A percentile compares a stretch with the other conserved stretches of the same genome.
These are phyloP conservation scores for Podiceps cristatus DNA, from an alignment of 2,113 vertebrate species.

Conservation along the genomic window DNA sequence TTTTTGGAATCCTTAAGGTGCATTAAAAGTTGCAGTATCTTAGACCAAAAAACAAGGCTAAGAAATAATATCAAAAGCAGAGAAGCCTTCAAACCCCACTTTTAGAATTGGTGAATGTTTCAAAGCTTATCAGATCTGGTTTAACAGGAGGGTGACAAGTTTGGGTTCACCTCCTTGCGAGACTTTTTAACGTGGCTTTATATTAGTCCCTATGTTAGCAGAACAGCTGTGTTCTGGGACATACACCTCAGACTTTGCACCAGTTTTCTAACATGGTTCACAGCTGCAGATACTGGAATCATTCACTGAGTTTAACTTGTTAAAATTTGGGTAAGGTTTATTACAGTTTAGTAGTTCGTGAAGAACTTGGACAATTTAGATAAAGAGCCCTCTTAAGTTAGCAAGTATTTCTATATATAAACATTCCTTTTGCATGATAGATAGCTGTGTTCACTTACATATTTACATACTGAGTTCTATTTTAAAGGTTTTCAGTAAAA, in stretches of 20 bases:
- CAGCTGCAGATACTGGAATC: neutral
- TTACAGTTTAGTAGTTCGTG: neutral
- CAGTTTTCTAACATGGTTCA: neutral
- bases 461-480: neutral
- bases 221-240: neutral
- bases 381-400: neutral
- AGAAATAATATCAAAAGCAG: neutral
- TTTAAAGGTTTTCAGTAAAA: neutral
- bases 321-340: neutral
- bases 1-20: neutral
- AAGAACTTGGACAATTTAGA: neutral
- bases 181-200: neutral
- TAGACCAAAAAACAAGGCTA: neutral
- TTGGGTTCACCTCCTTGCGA: neutral
- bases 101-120: neutral
- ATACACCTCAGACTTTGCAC: neutral
- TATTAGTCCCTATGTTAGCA: neutral
- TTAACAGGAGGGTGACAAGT: neutral
- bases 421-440: neutral
- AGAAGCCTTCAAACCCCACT: neutral
- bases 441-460: neutral
- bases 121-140: neutral
- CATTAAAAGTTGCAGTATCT: neutral
- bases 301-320: neutral
- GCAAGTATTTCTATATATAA: neutral